Evolutionary conservation across 2,113 vertebrate genomes (phyloP).

Genomic region (Pelecanus crispus): DNA sequence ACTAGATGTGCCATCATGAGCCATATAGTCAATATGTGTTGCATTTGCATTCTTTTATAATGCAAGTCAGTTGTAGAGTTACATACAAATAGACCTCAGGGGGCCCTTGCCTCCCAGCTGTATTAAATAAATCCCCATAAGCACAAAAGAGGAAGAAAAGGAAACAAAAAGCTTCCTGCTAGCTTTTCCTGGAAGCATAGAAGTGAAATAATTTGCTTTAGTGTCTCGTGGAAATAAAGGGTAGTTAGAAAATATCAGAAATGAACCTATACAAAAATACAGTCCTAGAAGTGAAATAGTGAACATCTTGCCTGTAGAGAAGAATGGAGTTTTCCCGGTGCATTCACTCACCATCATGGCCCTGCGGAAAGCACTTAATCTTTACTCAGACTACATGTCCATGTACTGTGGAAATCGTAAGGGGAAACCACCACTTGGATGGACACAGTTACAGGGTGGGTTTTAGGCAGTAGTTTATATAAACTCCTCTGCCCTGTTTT

Average conservation of each 20-base stretch:
- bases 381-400: neutral
- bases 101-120: conserved; percentile 23
- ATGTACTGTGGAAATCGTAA: neutral
- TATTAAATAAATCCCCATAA: conserved; percentile 52
- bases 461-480: neutral
- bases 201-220: conserved; percentile 10
- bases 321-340: neutral
- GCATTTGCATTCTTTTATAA: conserved; percentile 62
- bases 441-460: neutral
- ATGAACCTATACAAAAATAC: neutral
- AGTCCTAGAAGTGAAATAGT: neutral
- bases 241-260: neutral
- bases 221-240: neutral
- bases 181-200: conserved; percentile 42
- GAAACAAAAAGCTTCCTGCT: conserved; percentile 53
- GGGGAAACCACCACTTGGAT: neutral
- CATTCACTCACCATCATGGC: neutral
- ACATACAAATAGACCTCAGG: conserved; percentile 10
- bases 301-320: neutral
- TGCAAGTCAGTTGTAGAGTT: conserved; percentile 39
- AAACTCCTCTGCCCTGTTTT: neutral
- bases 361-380: neutral
- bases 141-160: conserved; percentile 43
- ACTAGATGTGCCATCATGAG: neutral
- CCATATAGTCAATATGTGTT: neutral